A percentile compares a stretch with the other conserved stretches of the same genome.
These are phyloP conservation scores for Penaeus indicus DNA, from an alignment of 1,140 invertebrate species.

Conservation along the genomic window DNA sequence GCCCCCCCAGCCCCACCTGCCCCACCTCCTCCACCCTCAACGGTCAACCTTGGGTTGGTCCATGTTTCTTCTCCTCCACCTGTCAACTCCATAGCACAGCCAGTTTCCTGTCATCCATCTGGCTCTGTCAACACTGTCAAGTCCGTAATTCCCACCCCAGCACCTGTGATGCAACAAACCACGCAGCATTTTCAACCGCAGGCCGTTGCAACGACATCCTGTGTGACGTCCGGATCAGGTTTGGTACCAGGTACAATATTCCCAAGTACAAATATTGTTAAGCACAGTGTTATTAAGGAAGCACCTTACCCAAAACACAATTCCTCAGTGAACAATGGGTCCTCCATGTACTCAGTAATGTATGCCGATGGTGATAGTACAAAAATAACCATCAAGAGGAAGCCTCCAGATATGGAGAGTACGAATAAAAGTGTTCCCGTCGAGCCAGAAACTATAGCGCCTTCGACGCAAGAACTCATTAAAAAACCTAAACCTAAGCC, in stretches of 20 bases:
- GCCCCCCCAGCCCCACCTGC: background rate
- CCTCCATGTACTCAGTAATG: slow-evolving; percentile 83
- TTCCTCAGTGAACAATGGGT: slow-evolving; percentile 77
- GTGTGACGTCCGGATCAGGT: slow-evolving; percentile 50
- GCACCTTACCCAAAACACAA: slow-evolving; percentile 68
- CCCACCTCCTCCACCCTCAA: slow-evolving; percentile 16
- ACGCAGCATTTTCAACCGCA: slow-evolving; percentile 41
- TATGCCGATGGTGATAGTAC: slow-evolving; percentile 81
- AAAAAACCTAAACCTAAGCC: slow-evolving; percentile 73
- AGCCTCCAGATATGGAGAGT: slow-evolving; percentile 71
- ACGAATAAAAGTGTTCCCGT: slow-evolving; percentile 51
- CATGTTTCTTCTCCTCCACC: slow-evolving; percentile 45
- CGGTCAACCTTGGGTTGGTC: slow-evolving; percentile 24
- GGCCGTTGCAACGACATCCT: slow-evolving; percentile 36
- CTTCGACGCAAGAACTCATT: slow-evolving; percentile 68
- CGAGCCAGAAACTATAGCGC: slow-evolving; percentile 56
- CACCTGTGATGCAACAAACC: slow-evolving; percentile 43
- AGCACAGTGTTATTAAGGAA: slow-evolving; percentile 58
- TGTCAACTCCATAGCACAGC: slow-evolving; percentile 10
- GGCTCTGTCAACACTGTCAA: slow-evolving; percentile 34
- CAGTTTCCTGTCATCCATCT: slow-evolving; percentile 41
- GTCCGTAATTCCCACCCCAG: slow-evolving; percentile 21
- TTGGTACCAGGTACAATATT: slow-evolving; percentile 63
- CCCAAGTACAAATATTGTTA: slow-evolving; percentile 66
- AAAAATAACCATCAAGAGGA: slow-evolving; percentile 86